Evolutionary conservation across 2,888 invertebrate genomes (phyloP).

Genomic region (Cosmopolites sordidus): DNA sequence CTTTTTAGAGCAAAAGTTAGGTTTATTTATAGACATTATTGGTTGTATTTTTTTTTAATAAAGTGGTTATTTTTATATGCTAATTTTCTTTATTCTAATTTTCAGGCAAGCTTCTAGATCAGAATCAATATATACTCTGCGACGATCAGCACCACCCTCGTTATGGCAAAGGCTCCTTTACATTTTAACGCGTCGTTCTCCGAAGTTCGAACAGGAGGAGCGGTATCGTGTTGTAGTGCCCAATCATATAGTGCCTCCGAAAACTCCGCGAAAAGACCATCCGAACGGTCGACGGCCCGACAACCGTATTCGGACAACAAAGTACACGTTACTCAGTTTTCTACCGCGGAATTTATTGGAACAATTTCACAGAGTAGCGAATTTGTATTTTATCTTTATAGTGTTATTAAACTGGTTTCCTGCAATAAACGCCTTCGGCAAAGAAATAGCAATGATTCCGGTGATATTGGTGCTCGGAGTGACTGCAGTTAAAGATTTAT

Average conservation of each 20-base stretch:
- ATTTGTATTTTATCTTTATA: conserved; percentile 96
- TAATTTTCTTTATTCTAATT: too few species aligned
- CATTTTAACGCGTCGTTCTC: conserved; percentile 58
- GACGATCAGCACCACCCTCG: conserved; percentile 67
- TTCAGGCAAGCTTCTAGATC: conserved; percentile 77
- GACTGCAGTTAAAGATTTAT: conserved; percentile 91
- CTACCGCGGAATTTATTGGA: conserved; percentile 93
- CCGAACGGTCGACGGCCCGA: conserved; percentile 78
- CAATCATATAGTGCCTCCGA: conserved; percentile 79
- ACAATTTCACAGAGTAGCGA: conserved; percentile 96
- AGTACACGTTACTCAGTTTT: conserved; percentile 91
- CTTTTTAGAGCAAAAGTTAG: too few species aligned
- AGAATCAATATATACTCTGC: conserved; percentile 84
- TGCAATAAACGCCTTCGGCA: conserved; percentile 89
- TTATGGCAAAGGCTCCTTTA: conserved; percentile 66
- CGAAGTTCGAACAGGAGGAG: conserved; percentile 54
- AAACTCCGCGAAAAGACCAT: conserved; percentile 74
- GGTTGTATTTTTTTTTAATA: too few species aligned
- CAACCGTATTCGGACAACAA: conserved; percentile 89
- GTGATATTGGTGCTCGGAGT: conserved; percentile 91
- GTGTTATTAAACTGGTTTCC: conserved; percentile 96
- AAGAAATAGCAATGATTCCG: conserved; percentile 92
- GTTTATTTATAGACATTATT: too few species aligned
- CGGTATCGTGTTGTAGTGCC: conserved; percentile 66
- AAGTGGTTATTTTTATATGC: too few species aligned